A percentile compares a stretch with the other conserved stretches of the same genome.
Conservation (phyloP, 2,113 vertebrate species). For the Nibea albiflora region DNA sequence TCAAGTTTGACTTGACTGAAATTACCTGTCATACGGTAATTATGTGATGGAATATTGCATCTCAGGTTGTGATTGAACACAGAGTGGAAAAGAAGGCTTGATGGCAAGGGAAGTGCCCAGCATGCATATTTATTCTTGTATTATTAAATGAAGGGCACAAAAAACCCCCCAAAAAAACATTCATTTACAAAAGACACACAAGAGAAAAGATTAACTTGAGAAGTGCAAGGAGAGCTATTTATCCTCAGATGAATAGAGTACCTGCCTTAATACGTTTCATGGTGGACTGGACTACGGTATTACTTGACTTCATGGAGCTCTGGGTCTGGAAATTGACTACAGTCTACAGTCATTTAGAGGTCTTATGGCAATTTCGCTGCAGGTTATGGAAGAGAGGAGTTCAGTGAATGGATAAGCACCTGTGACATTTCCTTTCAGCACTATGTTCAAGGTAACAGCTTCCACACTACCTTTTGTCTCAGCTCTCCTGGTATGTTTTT, state of each 20-base stretch:
- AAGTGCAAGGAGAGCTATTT: slow-evolving; percentile 53
- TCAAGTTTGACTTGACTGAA: slow-evolving; percentile 41
- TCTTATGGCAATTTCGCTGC: slow-evolving; percentile 76
- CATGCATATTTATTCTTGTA: slow-evolving; percentile 36
- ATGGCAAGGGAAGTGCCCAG: slow-evolving; percentile 20
- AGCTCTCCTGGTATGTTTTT: slow-evolving; percentile 9
- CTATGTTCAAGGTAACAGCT: slow-evolving; percentile 63
- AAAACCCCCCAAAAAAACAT: slow-evolving; percentile 45
- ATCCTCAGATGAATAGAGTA: slow-evolving; percentile 60
- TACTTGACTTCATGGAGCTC: slow-evolving; percentile 78
- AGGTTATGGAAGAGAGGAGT: slow-evolving; percentile 76
- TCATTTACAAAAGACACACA: slow-evolving; percentile 64
- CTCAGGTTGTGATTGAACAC: slow-evolving; percentile 49
- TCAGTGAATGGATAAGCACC: slow-evolving; percentile 76
- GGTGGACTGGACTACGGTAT: slow-evolving; percentile 63
- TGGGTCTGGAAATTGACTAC: slow-evolving; percentile 78
- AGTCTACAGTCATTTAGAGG: slow-evolving; percentile 76
- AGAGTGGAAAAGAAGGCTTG: slow-evolving; percentile 16
- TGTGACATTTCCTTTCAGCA: slow-evolving; percentile 77
- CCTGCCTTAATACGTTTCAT: slow-evolving; percentile 66
- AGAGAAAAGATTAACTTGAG: slow-evolving; percentile 62
- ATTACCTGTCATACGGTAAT: slow-evolving; percentile 63
- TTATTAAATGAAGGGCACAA: slow-evolving; percentile 42
- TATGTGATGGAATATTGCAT: slow-evolving; percentile 46
- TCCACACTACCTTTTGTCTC: slow-evolving; percentile 25